Percentiles rank a stretch among this genome's conserved stretches.
Conservation (phyloP, 64 coral and sea anemone species). For the Stylophora pistillata region DNA sequence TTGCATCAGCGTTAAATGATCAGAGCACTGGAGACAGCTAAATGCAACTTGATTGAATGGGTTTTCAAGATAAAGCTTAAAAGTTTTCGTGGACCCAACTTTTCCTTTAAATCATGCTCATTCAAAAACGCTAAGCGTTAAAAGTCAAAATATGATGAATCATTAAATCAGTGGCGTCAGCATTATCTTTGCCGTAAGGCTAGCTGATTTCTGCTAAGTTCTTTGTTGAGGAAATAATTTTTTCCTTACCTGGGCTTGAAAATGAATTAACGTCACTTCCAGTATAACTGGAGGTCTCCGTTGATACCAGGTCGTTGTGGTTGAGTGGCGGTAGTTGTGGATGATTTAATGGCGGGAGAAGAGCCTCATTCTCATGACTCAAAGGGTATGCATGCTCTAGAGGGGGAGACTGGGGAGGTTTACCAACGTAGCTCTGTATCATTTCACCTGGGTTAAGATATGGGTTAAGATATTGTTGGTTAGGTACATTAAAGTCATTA, state of each 20-base stretch:
- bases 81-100: no score
- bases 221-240: not conserved
- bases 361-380: constrained; percentile 24
- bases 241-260: constrained; percentile 29
- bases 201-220: not conserved
- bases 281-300: constrained; percentile 40
- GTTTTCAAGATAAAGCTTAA: no score
- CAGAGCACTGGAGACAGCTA: no score
- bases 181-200: not conserved
- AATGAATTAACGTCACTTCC: constrained; percentile 40
- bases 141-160: no score
- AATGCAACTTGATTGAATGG: no score
- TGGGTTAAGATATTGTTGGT: constrained; percentile 30
- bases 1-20: no score
- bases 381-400: constrained; percentile 36
- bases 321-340: constrained; percentile 71
- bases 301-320: constrained; percentile 34
- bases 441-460: constrained; percentile 50
- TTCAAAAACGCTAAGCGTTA: no score
- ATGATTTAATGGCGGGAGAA: constrained; percentile 69
- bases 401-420: constrained; percentile 45
- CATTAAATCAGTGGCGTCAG: no score
- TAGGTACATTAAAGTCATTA: constrained; percentile 31
- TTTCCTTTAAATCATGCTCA: no score
- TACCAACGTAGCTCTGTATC: constrained; percentile 54